A percentile compares a stretch with the other conserved stretches of the same genome.
Evolutionary conservation across 2,888 invertebrate genomes (phyloP).

Genomic region (Mycalesis mineus): DNA sequence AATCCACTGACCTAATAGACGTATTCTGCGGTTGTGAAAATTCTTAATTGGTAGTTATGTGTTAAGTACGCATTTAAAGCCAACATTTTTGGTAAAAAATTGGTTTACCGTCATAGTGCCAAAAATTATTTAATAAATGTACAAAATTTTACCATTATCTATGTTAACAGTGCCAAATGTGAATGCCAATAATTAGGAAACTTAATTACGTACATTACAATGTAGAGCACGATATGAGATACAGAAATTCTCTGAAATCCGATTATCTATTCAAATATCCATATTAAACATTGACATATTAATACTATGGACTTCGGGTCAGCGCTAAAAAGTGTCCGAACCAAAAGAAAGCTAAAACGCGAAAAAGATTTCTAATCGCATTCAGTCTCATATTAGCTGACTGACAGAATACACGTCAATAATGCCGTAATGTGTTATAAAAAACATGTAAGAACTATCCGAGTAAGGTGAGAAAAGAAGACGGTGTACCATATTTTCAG

Average conservation of each 20-base stretch:
- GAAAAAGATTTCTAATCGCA: no score
- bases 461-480: no score
- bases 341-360: no score
- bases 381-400: no score
- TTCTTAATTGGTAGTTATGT: conserved; percentile 33
- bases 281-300: no score
- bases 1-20: conserved; percentile 20
- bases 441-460: no score
- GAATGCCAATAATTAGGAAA: not conserved
- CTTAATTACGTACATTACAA: not conserved
- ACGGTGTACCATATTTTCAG: no score
- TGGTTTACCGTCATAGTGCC: not conserved
- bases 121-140: not conserved
- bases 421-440: no score
- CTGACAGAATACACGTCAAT: no score
- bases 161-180: not conserved
- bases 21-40: conserved; percentile 67
- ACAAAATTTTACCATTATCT: not conserved
- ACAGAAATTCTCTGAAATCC: not conserved
- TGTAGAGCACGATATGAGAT: not conserved
- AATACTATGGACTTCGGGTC: no score
- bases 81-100: conserved; percentile 30
- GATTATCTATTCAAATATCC: no score
- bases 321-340: no score
- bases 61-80: conserved; percentile 8